Conservation (phyloP, 2,797 vertebrate genomes). For the Diglossa cyanea region DNA sequence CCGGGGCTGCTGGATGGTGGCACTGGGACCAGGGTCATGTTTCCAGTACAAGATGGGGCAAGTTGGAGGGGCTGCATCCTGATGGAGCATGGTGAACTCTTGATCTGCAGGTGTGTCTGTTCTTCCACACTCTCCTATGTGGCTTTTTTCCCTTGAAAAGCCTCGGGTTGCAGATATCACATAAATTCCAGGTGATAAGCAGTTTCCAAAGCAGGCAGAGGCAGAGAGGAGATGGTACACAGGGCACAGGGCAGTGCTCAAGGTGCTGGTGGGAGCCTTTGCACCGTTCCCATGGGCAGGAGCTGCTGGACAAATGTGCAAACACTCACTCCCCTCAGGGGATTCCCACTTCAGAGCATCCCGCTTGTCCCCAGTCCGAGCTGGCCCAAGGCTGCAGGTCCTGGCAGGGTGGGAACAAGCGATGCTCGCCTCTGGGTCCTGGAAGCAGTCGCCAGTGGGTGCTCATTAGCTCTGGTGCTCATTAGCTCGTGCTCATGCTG, state of each 20-base stretch:
- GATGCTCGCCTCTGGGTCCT: rapidly evolving
- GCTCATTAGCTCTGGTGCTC: neutral
- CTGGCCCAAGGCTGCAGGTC: neutral
- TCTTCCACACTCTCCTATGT: rapidly evolving
- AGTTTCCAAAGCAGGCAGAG: neutral
- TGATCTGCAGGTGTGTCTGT: neutral
- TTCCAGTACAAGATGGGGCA: neutral
- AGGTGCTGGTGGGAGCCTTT: neutral
- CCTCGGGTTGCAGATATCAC: neutral
- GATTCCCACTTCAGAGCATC: neutral
- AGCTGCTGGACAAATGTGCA: neutral
- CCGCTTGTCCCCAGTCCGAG: rapidly evolving
- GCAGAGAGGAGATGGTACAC: neutral
- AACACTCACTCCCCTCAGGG: neutral
- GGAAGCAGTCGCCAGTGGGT: rapidly evolving
- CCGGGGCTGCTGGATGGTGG: neutral
- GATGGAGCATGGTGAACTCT: rapidly evolving
- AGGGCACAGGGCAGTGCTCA: neutral
- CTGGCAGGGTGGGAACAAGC: rapidly evolving
- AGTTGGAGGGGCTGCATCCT: neutral
- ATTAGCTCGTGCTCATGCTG: neutral
- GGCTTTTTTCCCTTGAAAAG: neutral
- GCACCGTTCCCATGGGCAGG: neutral
- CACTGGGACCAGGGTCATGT: neutral
- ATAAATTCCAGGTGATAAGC: neutral